Conservation (phyloP, 2,888 invertebrate species). For the Furcula furcula region DNA sequence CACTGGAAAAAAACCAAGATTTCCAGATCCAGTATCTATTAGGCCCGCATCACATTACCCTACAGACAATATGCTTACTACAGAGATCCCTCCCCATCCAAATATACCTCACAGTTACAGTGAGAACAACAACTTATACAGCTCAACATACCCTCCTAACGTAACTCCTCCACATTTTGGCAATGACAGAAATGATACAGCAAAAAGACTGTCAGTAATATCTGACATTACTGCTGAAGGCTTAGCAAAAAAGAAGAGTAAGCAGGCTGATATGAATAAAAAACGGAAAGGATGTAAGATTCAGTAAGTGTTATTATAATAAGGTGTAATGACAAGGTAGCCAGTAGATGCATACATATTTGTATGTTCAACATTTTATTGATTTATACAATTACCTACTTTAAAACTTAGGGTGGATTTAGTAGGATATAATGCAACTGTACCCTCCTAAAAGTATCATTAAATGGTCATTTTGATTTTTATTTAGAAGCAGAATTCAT, state of each 20-base stretch:
- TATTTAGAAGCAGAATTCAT: no score
- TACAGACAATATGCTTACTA: slow-evolving; percentile 45
- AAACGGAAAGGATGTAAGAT: slow-evolving; percentile 74
- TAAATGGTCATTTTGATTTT: no score
- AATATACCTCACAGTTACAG: slow-evolving; percentile 65
- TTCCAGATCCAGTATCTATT: slow-evolving; percentile 73
- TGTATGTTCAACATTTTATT: no score
- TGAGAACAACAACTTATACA: slow-evolving; percentile 71
- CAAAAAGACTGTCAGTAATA: slow-evolving; percentile 69
- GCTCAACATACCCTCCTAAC: slow-evolving; percentile 59
- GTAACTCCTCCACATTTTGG: slow-evolving; percentile 24
- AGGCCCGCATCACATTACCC: slow-evolving; percentile 74
- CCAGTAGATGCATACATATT: no score
- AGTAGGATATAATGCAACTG: no score
- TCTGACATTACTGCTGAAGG: slow-evolving; percentile 74
- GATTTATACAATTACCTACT: no score
- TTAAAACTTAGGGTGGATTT: no score
- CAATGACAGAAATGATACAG: slow-evolving; percentile 46
- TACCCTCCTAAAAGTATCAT: no score
- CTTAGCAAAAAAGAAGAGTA: slow-evolving; percentile 66
- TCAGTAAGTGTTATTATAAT: no score
- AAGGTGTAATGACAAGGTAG: no score
- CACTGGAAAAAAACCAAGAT: slow-evolving; percentile 68
- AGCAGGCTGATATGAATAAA: slow-evolving; percentile 63
- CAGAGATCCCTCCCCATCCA: slow-evolving; percentile 32